These are phyloP conservation scores for Zaprionus tsacasi DNA, from an alignment of 1,140 invertebrate species.

Conservation along the genomic window DNA sequence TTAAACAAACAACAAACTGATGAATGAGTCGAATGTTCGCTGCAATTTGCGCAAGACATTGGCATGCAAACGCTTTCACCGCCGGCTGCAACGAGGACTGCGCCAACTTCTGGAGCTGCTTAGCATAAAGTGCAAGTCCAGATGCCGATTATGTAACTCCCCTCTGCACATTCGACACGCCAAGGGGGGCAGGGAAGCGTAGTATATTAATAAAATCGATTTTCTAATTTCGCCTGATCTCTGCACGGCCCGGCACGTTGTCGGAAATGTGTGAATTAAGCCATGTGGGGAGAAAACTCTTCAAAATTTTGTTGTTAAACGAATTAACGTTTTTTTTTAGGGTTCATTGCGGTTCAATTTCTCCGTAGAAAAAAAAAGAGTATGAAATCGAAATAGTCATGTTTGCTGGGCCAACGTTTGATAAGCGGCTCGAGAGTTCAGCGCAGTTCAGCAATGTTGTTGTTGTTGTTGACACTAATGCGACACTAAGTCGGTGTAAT, in stretches of 20 bases:
- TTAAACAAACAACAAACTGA: conserved; percentile 45
- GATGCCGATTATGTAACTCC: conserved; percentile 32
- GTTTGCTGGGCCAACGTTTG: conserved; percentile 34
- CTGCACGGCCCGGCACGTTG: conserved; percentile 55
- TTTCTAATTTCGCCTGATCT: conserved; percentile 52
- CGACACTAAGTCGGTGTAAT: conserved; percentile 46
- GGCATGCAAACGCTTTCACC: conserved; percentile 62
- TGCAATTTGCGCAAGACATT: conserved; percentile 65
- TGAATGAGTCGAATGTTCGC: background rate
- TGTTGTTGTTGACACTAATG: conserved; percentile 30
- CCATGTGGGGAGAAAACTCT: conserved; percentile 50
- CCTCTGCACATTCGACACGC: conserved; percentile 23
- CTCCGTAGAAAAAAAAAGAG: conserved; percentile 11
- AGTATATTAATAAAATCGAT: conserved; percentile 8
- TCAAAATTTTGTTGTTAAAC: conserved; percentile 49
- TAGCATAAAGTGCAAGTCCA: conserved; percentile 47
- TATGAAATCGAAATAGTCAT: conserved; percentile 28
- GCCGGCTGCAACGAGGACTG: conserved; percentile 5
- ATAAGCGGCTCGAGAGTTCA: conserved; percentile 57
- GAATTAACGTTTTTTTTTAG: conserved; percentile 41
- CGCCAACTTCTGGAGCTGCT: conserved; percentile 35
- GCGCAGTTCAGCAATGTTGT: conserved; percentile 47
- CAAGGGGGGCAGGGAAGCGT: background rate
- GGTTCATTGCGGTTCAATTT: conserved; percentile 59
- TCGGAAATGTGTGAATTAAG: conserved; percentile 74